A percentile compares a stretch with the other conserved stretches of the same genome.
Conservation (phyloP, 2,113 vertebrate species). For the Accipiter virgatus region DNA sequence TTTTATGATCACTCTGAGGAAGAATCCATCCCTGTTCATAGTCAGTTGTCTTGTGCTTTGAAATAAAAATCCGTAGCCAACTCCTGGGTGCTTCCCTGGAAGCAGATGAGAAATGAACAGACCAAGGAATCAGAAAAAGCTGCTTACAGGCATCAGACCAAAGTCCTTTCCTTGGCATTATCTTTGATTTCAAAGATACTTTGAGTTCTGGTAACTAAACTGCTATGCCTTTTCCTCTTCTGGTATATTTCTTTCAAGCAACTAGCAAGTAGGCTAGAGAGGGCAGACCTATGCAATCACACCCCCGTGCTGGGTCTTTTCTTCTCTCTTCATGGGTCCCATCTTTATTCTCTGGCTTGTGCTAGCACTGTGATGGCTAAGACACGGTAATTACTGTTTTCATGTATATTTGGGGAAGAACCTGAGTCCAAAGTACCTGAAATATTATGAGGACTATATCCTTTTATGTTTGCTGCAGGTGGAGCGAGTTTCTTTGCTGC, state of each 20-base stretch:
- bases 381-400: neutral
- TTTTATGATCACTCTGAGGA: neutral
- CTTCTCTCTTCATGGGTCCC: neutral
- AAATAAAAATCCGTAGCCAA: neutral
- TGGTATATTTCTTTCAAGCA: neutral
- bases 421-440: neutral
- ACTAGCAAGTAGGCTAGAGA: neutral
- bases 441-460: neutral
- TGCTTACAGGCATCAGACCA: neutral
- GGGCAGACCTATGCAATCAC: neutral
- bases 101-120: neutral
- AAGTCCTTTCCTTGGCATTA: neutral
- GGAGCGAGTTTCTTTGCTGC: neutral
- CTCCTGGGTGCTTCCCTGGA: neutral
- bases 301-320: fast-evolving
- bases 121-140: neutral
- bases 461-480: neutral
- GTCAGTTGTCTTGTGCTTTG: neutral
- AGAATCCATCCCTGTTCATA: neutral
- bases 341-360: neutral
- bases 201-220: neutral
- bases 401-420: neutral
- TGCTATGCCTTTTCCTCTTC: neutral
- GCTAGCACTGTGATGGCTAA: neutral
- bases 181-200: neutral